Evolutionary conservation across 2,888 invertebrate genomes (phyloP).

Genomic region (Uropetala carovei): DNA sequence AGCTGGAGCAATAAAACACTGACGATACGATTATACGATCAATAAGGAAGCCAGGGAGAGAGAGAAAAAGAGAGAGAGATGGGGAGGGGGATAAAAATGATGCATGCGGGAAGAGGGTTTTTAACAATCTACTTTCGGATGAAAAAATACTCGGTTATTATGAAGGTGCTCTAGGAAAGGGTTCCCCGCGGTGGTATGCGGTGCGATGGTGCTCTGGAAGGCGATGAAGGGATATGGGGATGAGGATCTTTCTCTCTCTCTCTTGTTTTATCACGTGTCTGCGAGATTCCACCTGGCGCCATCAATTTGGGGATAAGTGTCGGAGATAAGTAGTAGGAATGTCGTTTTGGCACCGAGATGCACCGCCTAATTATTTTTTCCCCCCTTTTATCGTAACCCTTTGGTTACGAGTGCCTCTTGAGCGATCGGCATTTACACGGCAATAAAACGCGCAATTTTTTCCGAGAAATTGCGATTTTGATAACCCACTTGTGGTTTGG

Average conservation of each 20-base stretch:
- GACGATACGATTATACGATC: constrained; percentile 47
- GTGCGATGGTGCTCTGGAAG: constrained; percentile 12
- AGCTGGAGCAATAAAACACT: constrained; percentile 33
- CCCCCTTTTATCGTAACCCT: neutral
- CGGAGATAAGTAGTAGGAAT: constrained; percentile 50
- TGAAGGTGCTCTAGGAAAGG: constrained; percentile 3
- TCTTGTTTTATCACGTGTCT: constrained; percentile 59
- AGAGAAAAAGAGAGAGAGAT: no score
- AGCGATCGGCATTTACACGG: no score
- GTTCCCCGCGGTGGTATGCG: constrained; percentile 54
- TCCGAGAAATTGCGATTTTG: no score
- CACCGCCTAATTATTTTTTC: neutral
- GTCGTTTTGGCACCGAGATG: constrained; percentile 53
- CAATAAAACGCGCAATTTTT: no score
- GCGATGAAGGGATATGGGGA: neutral
- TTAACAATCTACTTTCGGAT: neutral
- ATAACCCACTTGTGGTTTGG: no score
- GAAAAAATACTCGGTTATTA: constrained; percentile 57
- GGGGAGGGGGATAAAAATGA: constrained; percentile 26
- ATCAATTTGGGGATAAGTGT: constrained; percentile 58
- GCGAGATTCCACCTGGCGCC: constrained; percentile 60
- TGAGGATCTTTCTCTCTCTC: neutral
- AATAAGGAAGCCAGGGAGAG: neutral
- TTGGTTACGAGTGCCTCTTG: no score
- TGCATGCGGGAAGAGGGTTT: constrained; percentile 18